These are phyloP conservation scores for Rhizomys pruinosus DNA, from an alignment of 2,113 vertebrate genomes.

Conservation along the genomic window DNA sequence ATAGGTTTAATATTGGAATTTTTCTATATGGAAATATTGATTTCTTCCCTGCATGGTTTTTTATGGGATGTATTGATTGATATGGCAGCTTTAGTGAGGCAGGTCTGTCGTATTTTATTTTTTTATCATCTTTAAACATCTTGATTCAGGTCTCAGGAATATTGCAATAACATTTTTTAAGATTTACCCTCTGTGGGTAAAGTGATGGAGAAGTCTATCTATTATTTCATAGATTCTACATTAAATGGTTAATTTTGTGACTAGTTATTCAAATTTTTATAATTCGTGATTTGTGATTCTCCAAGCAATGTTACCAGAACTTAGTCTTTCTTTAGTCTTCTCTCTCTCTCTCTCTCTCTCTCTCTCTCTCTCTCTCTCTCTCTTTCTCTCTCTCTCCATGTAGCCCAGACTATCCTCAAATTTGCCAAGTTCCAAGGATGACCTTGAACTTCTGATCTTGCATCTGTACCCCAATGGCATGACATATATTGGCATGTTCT, in stretches of 20 bases:
- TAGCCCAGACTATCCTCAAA: too few relatives aligned
- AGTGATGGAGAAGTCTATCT: neutral
- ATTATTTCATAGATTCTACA: neutral
- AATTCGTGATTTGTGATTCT: constrained; percentile 12
- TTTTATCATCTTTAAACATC: constrained; percentile 71
- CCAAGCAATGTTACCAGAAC: neutral
- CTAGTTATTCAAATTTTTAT: neutral
- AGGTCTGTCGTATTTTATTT: constrained; percentile 52
- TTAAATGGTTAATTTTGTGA: constrained; percentile 19
- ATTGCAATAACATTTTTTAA: too few relatives aligned
- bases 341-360: too few relatives aligned
- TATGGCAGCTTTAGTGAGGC: neutral
- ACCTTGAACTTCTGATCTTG: neutral
- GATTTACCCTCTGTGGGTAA: constrained; percentile 61
- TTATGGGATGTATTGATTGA: constrained; percentile 45
- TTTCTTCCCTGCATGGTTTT: constrained; percentile 42
- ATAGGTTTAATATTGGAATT: constrained; percentile 57
- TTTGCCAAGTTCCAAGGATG: too few relatives aligned
- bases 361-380: too few relatives aligned
- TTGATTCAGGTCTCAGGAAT: constrained; percentile 58
- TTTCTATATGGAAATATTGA: constrained; percentile 69
- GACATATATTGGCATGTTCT: neutral
- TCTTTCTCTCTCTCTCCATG: too few relatives aligned
- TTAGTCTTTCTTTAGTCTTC: too few relatives aligned
- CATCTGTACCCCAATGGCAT: neutral